Evolutionary conservation across 1,140 invertebrate genomes (phyloP), one percentile per base, ranked within the genome.

Genomic region (Charaxes varanes): DNA sequence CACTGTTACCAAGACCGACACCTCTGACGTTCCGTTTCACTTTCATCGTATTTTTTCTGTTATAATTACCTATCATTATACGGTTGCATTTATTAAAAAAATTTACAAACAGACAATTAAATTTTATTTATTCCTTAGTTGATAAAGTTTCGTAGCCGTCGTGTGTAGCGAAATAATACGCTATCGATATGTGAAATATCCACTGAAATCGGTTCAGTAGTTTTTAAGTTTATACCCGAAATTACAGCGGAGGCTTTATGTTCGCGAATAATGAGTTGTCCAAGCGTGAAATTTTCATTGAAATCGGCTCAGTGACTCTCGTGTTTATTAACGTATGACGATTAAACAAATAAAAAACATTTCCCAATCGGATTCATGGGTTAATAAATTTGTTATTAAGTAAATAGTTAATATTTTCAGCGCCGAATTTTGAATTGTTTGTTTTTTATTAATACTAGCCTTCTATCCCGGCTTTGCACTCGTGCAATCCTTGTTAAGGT

Each of bases 291-390:
- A 43, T 53, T 49, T 45, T 41, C 41, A 45, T 54, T 45, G 43
- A 53, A 53, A 53, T 34, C 33, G 40, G 38, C 42, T 41, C 43
- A 47, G 35, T 43, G 41, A 43, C 28, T 42, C 35, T 34, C 26
- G 33, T 38, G 40, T 42, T 49, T 49, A 49, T 49, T 37, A 49
- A 42, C 46, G 46, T 33, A 31, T 33, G 34, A 22, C 28, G 30
- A 40, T 49, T 49, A 38, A 49, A 42, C 38, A 42, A 49, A 49
- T 49, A n/a, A 42, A 38, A 49, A 27, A 49, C 36, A 47, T 37
- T 31, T 34, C 40, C 41, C 41, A 28, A 28, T 33, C 11, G 28
- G 21, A 21, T 37, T 34, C 17, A 33, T 15, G 8, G 8, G 17
- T 37, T 37, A 37, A 27, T 37, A n/a, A 37, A 37, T 37, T 8